Evolutionary conservation across 2,797 vertebrate genomes (phyloP).

Genomic region (Sciaenops ocellatus): DNA sequence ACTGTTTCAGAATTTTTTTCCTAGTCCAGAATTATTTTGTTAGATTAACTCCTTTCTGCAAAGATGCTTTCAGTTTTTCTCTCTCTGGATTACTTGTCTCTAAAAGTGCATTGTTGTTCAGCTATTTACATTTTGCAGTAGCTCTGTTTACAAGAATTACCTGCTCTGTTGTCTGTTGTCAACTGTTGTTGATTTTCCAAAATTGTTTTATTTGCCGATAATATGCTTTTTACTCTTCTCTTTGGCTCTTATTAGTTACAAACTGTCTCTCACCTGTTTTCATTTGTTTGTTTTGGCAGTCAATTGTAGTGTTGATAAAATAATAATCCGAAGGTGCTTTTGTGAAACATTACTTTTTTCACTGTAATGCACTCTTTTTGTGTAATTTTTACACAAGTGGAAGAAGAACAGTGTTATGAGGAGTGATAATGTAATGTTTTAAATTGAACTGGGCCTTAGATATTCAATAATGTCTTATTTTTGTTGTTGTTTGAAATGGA

Average conservation of each 20-base stretch:
- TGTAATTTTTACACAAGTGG: neutral
- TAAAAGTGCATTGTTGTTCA: neutral
- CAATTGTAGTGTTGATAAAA: neutral
- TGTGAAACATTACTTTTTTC: constrained; percentile 7
- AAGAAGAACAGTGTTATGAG: constrained; percentile 1
- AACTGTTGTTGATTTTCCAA: neutral
- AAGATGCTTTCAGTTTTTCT: neutral
- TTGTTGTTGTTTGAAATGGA: constrained; percentile 14
- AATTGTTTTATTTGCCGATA: neutral
- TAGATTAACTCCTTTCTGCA: neutral
- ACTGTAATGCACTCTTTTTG: neutral
- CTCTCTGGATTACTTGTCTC: neutral
- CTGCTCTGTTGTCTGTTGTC: neutral
- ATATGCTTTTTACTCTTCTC: constrained; percentile 3
- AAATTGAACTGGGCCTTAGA: neutral
- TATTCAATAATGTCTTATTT: neutral
- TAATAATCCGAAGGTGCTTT: constrained; percentile 10
- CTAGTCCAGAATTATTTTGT: neutral
- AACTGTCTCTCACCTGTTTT: neutral
- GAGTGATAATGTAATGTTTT: neutral
- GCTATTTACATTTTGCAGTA: neutral
- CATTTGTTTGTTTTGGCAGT: constrained; percentile 3
- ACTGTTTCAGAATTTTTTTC: neutral
- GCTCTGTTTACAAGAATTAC: neutral
- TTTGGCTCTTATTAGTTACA: neutral